Percentiles rank a stretch among this genome's conserved stretches.
Evolutionary conservation across 92 coral and sea anemone species (phyloP).

Genomic region (Porites rus): DNA sequence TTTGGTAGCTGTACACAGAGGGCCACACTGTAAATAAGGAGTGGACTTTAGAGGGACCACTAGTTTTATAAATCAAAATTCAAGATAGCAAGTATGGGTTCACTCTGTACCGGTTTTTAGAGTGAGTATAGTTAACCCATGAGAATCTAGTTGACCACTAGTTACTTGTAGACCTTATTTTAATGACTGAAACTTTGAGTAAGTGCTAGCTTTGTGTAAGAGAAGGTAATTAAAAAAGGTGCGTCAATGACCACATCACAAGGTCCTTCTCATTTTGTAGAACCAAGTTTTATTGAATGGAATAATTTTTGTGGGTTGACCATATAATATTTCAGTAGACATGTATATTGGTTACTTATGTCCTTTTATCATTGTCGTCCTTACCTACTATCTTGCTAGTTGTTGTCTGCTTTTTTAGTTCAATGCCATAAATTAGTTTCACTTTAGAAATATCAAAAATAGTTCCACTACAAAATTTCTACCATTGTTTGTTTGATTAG

Average conservation of each 20-base stretch:
- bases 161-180: not conserved
- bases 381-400: too few species aligned
- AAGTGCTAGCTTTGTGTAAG: not conserved
- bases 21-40: conserved; percentile 6
- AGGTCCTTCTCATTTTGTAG: not conserved
- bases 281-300: not conserved
- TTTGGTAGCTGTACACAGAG: conserved; percentile 3
- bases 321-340: too few species aligned
- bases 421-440: not conserved
- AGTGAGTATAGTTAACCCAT: too few species aligned
- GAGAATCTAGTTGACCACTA: too few species aligned
- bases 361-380: too few species aligned
- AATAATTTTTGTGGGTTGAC: not conserved
- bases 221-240: not conserved
- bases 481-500: not conserved
- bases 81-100: not conserved
- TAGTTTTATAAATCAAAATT: not conserved
- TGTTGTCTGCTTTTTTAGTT: not conserved
- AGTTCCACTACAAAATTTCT: not conserved
- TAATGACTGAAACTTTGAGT: not conserved
- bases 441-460: too few species aligned
- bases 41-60: conserved; percentile 4
- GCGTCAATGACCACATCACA: not conserved
- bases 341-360: too few species aligned
- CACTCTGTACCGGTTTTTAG: too few species aligned